phyloP scores from a whole-genome alignment of 2,113 vertebrate genomes.

The Antechinus stuartii region DNA sequence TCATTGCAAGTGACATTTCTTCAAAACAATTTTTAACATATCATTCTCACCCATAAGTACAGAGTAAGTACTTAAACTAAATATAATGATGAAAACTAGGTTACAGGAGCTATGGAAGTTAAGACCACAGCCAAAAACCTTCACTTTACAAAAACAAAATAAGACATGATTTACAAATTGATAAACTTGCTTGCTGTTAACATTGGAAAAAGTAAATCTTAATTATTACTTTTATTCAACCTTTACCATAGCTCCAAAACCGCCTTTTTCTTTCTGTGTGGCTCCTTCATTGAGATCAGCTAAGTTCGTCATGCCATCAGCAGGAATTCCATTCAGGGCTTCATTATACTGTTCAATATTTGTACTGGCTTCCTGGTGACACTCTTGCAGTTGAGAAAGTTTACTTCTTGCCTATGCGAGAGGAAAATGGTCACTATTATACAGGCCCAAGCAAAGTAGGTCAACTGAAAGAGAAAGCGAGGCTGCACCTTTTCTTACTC shows the following conservation, averaged over 20 bases:
- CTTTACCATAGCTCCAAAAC: slow-evolving; percentile 89
- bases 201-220: neutral
- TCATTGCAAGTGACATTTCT: neutral
- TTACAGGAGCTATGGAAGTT: fast-evolving
- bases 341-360: slow-evolving; percentile 92
- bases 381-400: slow-evolving; percentile 94
- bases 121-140: slow-evolving; percentile 16
- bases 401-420: slow-evolving; percentile 92
- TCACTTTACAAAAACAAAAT: neutral
- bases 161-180: neutral
- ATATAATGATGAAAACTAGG: neutral
- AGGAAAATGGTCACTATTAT: neutral
- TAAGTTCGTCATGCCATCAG: slow-evolving; percentile 92
- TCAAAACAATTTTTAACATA: slow-evolving; percentile 5
- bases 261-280: slow-evolving; percentile 89
- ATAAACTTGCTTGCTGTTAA: neutral
- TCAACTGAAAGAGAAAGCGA: neutral
- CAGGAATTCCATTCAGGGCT: slow-evolving; percentile 90
- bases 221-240: slow-evolving; percentile 28
- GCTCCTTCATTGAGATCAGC: slow-evolving; percentile 92
- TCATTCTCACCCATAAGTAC: neutral
- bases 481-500: neutral
- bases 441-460: fast-evolving
- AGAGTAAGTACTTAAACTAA: neutral
- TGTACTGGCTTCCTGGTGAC: slow-evolving; percentile 91